Evolutionary conservation across 2,888 invertebrate species (phyloP), one percentile per base, ranked within the genome.

Genomic region (Aproaerema taeniolella): DNA sequence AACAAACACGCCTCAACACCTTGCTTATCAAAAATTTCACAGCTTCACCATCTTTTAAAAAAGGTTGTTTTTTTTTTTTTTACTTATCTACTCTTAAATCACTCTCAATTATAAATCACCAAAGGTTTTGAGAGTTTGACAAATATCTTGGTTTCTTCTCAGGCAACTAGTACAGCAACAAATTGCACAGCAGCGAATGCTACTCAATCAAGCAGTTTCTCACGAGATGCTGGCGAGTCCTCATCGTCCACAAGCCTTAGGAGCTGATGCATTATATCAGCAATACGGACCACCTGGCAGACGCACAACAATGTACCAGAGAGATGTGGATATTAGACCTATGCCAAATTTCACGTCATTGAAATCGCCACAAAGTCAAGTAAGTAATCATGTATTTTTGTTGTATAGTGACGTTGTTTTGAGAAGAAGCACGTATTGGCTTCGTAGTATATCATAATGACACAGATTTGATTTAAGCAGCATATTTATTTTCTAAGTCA

Each of bases 151-250:
- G 4, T 8, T 20, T 20, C 26, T 42, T 53, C 53, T 2, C 69
- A 85, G 85, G 39, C 83, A 78, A 57, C 46, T 83, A 44, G 74
- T 82, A 57, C 85, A 87, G 48, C 88, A 88, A 41, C 88, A 88
- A 42, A 70, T 81, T 48, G 74, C 74, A 1, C 87, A 87, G 38
- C 87, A 88, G 36, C 88, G 88, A 45, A 74, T 88, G 66, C 62
- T 87, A 47, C 57, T 87, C 36, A 86, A 68, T 44, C 86, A 85
- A 37, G 81, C 87, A 2, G 75, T 89, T 50, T 89, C 90, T 3
- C 90, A 90, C 47, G 89, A 90, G 63, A 85, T 89, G 78, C 61
- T 89, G 33, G 78, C 87, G 5, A 69, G 77, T 1, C 75, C 76
- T 1, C 68, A 77, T 45, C 61, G 79, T 15, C 71, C 66, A 0